A percentile compares a stretch with the other conserved stretches of the same genome.
Conservation (phyloP, 2,113 vertebrate genomes). For the Oncorhynchus gorbuscha region DNA sequence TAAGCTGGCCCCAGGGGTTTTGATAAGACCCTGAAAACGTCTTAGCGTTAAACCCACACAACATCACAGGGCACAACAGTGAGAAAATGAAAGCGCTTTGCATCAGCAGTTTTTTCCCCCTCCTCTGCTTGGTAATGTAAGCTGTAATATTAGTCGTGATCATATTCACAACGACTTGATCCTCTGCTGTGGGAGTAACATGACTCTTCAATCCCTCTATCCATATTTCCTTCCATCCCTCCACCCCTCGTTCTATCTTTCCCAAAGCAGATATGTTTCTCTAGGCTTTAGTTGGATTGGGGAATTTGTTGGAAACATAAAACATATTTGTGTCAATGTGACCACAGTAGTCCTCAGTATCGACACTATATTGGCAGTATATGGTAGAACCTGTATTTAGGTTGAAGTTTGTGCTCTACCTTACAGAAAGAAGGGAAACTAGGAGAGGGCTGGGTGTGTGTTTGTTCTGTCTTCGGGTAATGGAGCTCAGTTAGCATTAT, state of each 20-base stretch:
- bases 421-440: no score
- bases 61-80: conserved; percentile 9
- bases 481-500: no score
- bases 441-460: no score
- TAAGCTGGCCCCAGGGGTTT: conserved; percentile 31
- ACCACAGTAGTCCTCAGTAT: no score
- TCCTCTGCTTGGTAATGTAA: conserved; percentile 45
- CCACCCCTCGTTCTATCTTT: background rate
- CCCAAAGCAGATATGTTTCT: background rate
- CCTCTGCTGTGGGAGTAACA: conserved; percentile 28
- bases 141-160: conserved; percentile 54
- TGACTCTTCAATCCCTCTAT: conserved; percentile 26
- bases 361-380: no score
- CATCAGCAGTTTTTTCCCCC: conserved; percentile 14
- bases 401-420: no score
- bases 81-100: background rate
- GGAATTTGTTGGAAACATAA: no score
- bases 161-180: conserved; percentile 46
- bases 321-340: no score
- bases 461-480: no score
- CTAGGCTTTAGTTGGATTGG: no score
- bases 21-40: conserved; percentile 29
- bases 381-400: no score
- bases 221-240: no score
- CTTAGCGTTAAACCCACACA: conserved; percentile 35